Conservation (phyloP, 2,113 vertebrate species). For the Cochlearius cochlearius region DNA sequence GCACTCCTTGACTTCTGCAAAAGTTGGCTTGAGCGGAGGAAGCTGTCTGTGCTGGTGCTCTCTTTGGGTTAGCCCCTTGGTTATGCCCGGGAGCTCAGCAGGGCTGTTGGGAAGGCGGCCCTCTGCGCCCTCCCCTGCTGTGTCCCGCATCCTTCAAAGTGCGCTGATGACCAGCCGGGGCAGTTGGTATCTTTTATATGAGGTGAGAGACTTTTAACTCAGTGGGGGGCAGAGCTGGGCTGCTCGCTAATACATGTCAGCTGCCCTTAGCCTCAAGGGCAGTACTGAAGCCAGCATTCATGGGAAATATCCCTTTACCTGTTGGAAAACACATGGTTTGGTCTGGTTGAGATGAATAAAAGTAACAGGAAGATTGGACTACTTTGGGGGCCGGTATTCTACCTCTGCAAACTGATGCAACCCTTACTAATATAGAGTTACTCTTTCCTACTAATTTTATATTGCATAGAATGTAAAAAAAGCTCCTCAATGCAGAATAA, state of each 20-base stretch:
- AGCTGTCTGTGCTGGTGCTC: not conserved
- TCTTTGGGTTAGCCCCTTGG: not conserved
- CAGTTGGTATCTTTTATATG: not conserved
- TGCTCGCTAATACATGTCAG: not conserved
- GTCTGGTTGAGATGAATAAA: not conserved
- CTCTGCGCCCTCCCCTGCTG: not conserved
- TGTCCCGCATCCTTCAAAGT: not conserved
- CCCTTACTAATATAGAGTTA: not conserved
- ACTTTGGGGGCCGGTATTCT: not conserved
- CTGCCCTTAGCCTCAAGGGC: not conserved
- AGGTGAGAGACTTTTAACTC: not conserved
- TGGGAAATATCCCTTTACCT: not conserved
- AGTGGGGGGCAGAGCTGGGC: not conserved
- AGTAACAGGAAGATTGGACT: not conserved
- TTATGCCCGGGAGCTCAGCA: rapidly evolving
- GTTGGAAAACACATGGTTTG: not conserved
- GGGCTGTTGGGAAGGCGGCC: not conserved
- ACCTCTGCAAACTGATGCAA: not conserved
- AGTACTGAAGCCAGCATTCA: not conserved
- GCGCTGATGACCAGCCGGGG: not conserved
- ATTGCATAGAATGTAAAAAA: not conserved
- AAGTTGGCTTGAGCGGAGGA: not conserved
- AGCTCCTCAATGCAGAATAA: not conserved
- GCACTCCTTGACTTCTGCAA: not conserved
- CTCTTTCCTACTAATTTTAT: not conserved